Conservation (phyloP, 2,797 vertebrate genomes). For the Falco naumanni region DNA sequence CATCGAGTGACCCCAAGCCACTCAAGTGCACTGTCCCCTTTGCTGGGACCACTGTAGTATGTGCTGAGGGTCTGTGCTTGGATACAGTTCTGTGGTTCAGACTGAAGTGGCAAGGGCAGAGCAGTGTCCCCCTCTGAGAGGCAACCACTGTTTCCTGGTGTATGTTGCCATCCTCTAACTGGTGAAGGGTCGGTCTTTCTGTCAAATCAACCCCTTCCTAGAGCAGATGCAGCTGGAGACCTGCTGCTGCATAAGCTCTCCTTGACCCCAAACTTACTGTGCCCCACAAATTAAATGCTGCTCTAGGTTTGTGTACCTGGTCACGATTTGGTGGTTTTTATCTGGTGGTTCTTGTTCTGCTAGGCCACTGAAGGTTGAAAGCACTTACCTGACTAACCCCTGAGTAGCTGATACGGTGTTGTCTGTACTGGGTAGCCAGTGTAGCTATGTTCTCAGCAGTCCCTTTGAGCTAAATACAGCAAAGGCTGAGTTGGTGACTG, state of each 20-base stretch:
- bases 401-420: neutral
- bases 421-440: neutral
- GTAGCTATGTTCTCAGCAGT: neutral
- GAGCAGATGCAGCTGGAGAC: neutral
- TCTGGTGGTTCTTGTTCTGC: neutral
- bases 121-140: neutral
- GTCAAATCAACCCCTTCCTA: neutral
- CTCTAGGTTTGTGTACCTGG: neutral
- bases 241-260: neutral
- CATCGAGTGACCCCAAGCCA: neutral
- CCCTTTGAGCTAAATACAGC: neutral
- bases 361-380: neutral
- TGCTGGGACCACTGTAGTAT: accelerated
- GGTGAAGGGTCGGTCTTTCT: neutral
- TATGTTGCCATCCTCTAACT: neutral
- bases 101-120: neutral
- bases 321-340: neutral
- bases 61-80: neutral
- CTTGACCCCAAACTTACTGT: neutral
- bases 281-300: neutral
- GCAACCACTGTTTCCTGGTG: neutral
- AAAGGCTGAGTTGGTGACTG: neutral
- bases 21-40: neutral
- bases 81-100: neutral
- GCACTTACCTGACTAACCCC: neutral